Evolutionary conservation across 2,113 vertebrate species (phyloP).

Genomic region (Noturus placidus): DNA sequence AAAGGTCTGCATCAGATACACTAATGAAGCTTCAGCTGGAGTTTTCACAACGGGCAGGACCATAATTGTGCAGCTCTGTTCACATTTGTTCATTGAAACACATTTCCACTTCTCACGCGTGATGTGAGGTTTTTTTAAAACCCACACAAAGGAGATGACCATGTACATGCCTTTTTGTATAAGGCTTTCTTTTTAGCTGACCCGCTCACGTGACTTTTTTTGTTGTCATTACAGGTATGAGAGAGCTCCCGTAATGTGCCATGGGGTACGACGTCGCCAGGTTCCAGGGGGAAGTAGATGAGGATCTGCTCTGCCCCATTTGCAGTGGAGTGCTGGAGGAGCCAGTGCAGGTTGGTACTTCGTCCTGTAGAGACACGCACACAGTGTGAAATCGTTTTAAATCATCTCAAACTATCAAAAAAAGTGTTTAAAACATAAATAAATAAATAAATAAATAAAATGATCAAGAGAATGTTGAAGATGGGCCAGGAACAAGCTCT

Average conservation of each 20-base stretch:
- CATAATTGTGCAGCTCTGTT: background rate
- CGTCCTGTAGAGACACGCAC: background rate
- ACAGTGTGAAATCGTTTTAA: background rate
- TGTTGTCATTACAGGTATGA: conserved; percentile 57
- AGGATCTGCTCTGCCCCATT: conserved; percentile 97
- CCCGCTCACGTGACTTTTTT: background rate
- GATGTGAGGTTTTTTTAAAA: background rate
- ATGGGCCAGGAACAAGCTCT: background rate
- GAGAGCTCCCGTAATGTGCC: conserved; percentile 84
- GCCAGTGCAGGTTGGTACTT: conserved; percentile 86
- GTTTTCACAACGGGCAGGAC: too few relatives aligned
- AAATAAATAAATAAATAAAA: too few relatives aligned
- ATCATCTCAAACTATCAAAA: background rate
- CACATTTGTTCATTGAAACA: background rate
- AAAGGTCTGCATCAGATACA: background rate
- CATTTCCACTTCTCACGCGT: background rate
- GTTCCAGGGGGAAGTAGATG: conserved; percentile 97
- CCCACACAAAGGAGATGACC: background rate
- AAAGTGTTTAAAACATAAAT: too few relatives aligned
- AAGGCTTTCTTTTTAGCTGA: background rate
- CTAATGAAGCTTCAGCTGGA: background rate
- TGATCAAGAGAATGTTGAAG: background rate
- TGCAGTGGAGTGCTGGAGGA: conserved; percentile 98
- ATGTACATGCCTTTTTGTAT: background rate
- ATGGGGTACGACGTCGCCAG: conserved; percentile 98